Evolutionary conservation across 1,140 invertebrate genomes (phyloP).

Genomic region (Diplogasteroides magnus): DNA sequence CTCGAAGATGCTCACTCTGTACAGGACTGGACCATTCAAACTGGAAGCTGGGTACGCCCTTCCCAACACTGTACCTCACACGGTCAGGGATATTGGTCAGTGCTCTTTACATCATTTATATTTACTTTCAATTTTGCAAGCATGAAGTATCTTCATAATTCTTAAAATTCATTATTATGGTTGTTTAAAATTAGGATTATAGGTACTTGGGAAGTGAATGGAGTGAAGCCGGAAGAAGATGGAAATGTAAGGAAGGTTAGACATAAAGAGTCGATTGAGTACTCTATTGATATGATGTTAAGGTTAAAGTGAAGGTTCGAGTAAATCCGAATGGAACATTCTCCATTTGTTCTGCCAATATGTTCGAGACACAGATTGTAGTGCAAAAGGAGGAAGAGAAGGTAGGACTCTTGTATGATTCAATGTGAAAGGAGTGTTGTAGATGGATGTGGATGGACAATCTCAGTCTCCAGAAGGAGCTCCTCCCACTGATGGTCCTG

Average conservation of each 20-base stretch:
- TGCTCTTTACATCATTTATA: too few relatives aligned
- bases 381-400: slow-evolving; percentile 41
- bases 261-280: neutral
- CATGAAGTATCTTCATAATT: too few relatives aligned
- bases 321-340: slow-evolving; percentile 88
- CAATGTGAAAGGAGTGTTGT: neutral
- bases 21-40: slow-evolving; percentile 76
- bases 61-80: slow-evolving; percentile 63
- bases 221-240: slow-evolving; percentile 71
- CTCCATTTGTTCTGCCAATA: slow-evolving; percentile 73
- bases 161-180: too few relatives aligned
- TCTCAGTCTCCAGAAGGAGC: neutral
- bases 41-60: slow-evolving; percentile 75
- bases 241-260: slow-evolving; percentile 57
- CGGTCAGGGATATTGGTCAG: slow-evolving; percentile 74
- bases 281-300: too few relatives aligned
- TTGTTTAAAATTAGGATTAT: too few relatives aligned
- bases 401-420: too few relatives aligned
- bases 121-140: too few relatives aligned
- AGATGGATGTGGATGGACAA: slow-evolving; percentile 59
- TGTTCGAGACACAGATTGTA: slow-evolving; percentile 69
- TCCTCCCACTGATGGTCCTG: neutral
- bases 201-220: slow-evolving; percentile 65
- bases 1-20: slow-evolving; percentile 87
- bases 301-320: slow-evolving; percentile 89